Evolutionary conservation across 2,797 vertebrate genomes (phyloP).

Genomic region (Gambelia wislizenii): DNA sequence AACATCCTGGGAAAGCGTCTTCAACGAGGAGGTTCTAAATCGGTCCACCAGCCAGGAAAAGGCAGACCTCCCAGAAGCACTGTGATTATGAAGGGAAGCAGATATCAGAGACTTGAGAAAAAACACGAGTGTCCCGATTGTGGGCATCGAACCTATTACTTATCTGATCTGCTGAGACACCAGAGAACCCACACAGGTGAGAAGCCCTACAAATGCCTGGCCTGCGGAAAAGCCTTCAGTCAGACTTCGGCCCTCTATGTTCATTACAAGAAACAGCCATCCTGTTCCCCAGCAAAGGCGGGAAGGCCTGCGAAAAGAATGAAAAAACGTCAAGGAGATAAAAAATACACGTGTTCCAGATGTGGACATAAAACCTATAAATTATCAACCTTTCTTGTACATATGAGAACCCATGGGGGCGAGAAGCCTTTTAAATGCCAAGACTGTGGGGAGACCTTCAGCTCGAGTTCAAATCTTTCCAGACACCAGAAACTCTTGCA

Average conservation of each 20-base stretch:
- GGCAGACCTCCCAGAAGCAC: accelerated
- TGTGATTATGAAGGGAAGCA: not conserved
- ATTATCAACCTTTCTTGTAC: not conserved
- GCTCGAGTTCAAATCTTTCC: not conserved
- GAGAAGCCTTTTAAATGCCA: not conserved
- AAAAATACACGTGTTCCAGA: not conserved
- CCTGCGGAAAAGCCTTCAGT: not conserved
- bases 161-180: constrained; percentile 9
- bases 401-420: not conserved
- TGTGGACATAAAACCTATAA: constrained; percentile 28
- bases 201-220: constrained; percentile 1
- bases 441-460: not conserved
- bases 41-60: too few species aligned
- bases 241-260: not conserved
- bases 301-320: not conserved
- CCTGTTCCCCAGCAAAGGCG: accelerated
- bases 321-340: not conserved
- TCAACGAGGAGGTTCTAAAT: not conserved
- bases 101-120: not conserved
- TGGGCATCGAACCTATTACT: not conserved
- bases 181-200: not conserved
- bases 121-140: constrained; percentile 1
- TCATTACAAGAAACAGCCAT: not conserved
- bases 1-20: not conserved
- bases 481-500: not conserved